Conservation (phyloP, 2,113 vertebrate genomes). For the Chloropsis cyanopogon region DNA sequence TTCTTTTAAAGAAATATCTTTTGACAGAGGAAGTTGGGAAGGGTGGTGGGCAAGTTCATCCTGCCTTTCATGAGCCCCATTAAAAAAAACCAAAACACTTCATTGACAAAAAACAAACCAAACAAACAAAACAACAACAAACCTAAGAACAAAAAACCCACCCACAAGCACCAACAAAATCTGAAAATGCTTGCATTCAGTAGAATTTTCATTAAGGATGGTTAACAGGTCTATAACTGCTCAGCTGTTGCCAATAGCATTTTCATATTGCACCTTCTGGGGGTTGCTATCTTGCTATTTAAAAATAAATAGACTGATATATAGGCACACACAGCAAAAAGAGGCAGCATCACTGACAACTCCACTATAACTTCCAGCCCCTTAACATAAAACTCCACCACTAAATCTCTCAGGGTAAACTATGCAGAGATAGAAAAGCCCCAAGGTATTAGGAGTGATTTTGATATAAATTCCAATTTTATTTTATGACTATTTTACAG, state of each 20-base stretch:
- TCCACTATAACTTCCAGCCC: constrained; percentile 50
- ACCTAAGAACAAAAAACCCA: neutral
- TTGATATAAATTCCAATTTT: constrained; percentile 72
- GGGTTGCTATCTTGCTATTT: constrained; percentile 31
- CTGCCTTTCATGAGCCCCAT: neutral
- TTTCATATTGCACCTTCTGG: constrained; percentile 24
- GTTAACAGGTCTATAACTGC: neutral
- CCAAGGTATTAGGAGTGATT: constrained; percentile 63
- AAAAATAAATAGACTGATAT: constrained; percentile 65
- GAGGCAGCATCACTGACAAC: constrained; percentile 24
- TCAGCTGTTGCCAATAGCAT: neutral
- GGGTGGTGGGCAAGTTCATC: neutral
- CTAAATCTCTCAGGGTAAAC: constrained; percentile 67
- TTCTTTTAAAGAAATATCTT: neutral
- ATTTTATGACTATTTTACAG: constrained; percentile 70
- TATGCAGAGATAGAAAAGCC: constrained; percentile 63
- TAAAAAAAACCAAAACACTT: neutral
- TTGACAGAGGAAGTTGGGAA: neutral
- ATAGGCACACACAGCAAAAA: constrained; percentile 23
- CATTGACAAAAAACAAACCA: neutral
- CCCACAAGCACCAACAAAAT: neutral
- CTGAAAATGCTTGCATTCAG: neutral
- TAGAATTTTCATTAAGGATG: neutral
- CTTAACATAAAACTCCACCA: constrained; percentile 55
- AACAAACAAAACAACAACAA: neutral